Conservation (phyloP, 2,113 vertebrate genomes). For the Pyxicephalus adspersus region DNA sequence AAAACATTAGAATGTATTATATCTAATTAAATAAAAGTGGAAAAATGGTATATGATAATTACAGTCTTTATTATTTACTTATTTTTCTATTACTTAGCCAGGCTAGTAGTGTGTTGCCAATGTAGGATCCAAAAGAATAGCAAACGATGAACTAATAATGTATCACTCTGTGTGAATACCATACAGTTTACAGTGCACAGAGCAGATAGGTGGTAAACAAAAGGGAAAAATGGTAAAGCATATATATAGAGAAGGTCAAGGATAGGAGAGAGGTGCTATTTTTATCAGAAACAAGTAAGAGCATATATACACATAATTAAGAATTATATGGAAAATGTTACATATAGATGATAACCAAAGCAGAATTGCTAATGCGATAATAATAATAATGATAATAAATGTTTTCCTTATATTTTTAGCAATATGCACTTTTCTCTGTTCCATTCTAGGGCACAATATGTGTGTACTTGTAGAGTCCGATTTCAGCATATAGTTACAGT, state of each 20-base stretch:
- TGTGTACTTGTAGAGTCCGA: too few relatives aligned
- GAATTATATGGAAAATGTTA: not conserved
- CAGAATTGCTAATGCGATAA: not conserved
- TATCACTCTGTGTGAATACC: not conserved
- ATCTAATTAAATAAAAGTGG: not conserved
- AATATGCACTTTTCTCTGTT: too few relatives aligned
- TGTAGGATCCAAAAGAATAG: not conserved
- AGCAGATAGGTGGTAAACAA: not conserved
- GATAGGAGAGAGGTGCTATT: slow-evolving; percentile 36
- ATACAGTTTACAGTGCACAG: not conserved
- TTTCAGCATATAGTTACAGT: too few relatives aligned
- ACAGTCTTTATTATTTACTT: not conserved
- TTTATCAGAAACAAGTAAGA: not conserved
- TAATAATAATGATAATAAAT: not conserved
- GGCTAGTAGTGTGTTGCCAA: not conserved
- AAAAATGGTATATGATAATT: not conserved
- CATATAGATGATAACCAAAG: not conserved
- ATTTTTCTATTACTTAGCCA: not conserved
- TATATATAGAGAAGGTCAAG: slow-evolving; percentile 41
- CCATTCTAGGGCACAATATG: too few relatives aligned
- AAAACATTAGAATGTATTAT: too few relatives aligned
- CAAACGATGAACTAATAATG: not conserved
- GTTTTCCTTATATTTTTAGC: not conserved
- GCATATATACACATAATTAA: not conserved
- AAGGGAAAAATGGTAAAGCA: slow-evolving; percentile 5